Base-by-base conservation (phyloP, 2,888 invertebrate genomes). In the Zhuqinia jingwanae region DNA sequence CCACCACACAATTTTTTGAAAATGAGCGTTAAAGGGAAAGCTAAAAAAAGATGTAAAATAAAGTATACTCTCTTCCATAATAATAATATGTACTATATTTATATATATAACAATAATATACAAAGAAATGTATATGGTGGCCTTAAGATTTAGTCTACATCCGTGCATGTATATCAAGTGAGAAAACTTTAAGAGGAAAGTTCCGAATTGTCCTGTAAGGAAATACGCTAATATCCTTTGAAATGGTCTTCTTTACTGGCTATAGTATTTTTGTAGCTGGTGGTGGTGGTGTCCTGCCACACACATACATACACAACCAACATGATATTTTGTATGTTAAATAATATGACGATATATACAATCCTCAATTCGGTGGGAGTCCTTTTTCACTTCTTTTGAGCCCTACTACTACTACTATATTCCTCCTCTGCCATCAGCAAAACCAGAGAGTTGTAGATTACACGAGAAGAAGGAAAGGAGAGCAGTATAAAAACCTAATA, bases 191-290 rank as follows among this genome's bases (percentile, higher is more conserved):
- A 84, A 84, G 77, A 77, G 84, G 68, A 84, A 84, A 84, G 77
- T 77, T 84, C 76, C 25, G 47, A 77, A 83, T 36, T 76, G 75
- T 83, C 83, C 83, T 58, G 65, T 60, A 58, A 6, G 36, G 81
- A 83, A 77, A 84, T 53, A 68, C 84, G 84, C 63, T 84, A 77
- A 84, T 84, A 77, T 84, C 84, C 77, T 25, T 56, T 83, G 82
- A 83, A 83, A 83, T 68, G 73, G 36, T n/a, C 17, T 58, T 73
- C 42, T 80, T 65, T 58, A 58, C 42, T 58, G 77, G 58, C 77
- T 58, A 58, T 6, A 56, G 15, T 77, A 42, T 58, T 58, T 27
- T 56, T 56, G 58, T 58, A 36, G 36, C 36, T 36, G 36, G 42
- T 36, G n/a, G 17, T 77, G 75, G 45, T 68, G 68, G 45, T 45